These are phyloP conservation scores for Chamaedrilus cognettii DNA, from an alignment of 2,888 invertebrate species.

Conservation along the genomic window DNA sequence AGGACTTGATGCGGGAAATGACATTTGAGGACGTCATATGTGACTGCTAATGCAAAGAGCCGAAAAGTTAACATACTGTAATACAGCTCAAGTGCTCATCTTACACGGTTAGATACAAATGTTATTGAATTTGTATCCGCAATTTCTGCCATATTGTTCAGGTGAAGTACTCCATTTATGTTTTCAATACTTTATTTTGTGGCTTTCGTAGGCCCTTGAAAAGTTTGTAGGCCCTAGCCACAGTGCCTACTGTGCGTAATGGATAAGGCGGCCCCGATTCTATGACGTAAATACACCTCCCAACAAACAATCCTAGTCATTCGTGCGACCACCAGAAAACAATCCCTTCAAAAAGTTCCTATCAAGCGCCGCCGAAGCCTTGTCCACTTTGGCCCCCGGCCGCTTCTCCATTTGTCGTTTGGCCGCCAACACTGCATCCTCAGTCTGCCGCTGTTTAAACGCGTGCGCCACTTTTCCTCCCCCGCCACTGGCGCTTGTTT, in stretches of 20 bases:
- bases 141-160: not conserved
- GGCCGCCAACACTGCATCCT: not conserved
- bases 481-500: not conserved
- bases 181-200: not conserved
- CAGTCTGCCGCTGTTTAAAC: not conserved
- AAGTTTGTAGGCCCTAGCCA: constrained; percentile 5
- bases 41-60: not conserved
- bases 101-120: not conserved
- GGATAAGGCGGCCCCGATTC: constrained; percentile 4
- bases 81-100: not conserved
- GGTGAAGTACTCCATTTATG: not conserved
- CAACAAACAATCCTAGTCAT: too few species aligned
- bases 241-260: constrained; percentile 13
- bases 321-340: not conserved
- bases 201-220: not conserved
- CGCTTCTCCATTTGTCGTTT: not conserved
- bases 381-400: not conserved
- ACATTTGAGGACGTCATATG: constrained; percentile 11
- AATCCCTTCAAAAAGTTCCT: not conserved
- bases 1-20: constrained; percentile 15
- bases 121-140: not conserved
- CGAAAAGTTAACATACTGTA: not conserved
- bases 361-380: not conserved
- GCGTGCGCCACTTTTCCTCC: not conserved
- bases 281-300: not conserved